These are phyloP conservation scores for Drosophila eohydei DNA, from an alignment of 2,888 invertebrate genomes.

Conservation along the genomic window DNA sequence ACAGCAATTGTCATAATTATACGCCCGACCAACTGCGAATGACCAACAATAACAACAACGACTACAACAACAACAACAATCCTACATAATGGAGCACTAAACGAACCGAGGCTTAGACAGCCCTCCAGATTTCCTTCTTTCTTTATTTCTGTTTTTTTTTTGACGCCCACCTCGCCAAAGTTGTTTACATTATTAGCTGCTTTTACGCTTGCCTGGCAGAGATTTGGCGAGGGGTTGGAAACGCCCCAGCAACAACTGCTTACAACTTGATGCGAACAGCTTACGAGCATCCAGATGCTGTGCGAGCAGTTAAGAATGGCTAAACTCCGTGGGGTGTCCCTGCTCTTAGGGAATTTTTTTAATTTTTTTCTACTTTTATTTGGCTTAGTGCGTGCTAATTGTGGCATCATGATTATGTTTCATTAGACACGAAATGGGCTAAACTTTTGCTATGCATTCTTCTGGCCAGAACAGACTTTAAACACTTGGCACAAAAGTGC, in stretches of 20 bases:
- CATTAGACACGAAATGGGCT: conserved; percentile 60
- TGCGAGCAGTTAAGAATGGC: neutral
- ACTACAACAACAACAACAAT: conserved; percentile 20
- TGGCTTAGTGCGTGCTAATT: conserved; percentile 70
- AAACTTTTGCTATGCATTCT: conserved; percentile 67
- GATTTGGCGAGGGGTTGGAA: conserved; percentile 47
- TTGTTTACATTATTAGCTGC: conserved; percentile 77
- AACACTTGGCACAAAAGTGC: conserved; percentile 56
- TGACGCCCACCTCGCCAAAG: conserved; percentile 23
- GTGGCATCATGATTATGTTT: conserved; percentile 74
- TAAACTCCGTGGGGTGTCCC: conserved; percentile 10
- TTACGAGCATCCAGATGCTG: conserved; percentile 34
- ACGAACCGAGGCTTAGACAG: conserved; percentile 42
- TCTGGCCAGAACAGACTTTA: conserved; percentile 46
- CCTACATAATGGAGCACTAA: conserved; percentile 26
- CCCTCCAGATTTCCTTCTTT: conserved; percentile 21
- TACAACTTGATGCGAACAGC: conserved; percentile 46
- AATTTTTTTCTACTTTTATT: conserved; percentile 3
- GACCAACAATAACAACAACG: conserved; percentile 51
- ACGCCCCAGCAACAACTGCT: conserved; percentile 41
- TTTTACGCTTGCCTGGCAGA: conserved; percentile 59
- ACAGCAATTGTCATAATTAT: conserved; percentile 76
- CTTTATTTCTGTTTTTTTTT: conserved; percentile 6
- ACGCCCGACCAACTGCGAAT: conserved; percentile 63
- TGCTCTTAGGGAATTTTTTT: conserved; percentile 5